Evolutionary conservation across 1,140 invertebrate species (phyloP).

Genomic region (Harpegnathos saltator): DNA sequence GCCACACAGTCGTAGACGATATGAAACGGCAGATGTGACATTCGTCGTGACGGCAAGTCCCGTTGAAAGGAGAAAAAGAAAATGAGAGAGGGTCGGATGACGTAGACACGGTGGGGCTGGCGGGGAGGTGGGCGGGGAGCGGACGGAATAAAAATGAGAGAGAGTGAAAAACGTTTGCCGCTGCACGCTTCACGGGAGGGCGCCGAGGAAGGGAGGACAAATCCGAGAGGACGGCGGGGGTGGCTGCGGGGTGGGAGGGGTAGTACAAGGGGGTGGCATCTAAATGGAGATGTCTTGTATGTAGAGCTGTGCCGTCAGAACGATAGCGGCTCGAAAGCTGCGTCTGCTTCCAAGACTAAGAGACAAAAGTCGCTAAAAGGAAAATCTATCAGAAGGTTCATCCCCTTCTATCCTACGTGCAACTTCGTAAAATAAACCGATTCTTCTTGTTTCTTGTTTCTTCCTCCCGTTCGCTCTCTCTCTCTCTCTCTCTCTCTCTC

Average conservation of each 20-base stretch:
- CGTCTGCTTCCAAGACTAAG: slow-evolving; percentile 74
- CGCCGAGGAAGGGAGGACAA: slow-evolving; percentile 5
- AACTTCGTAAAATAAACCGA: slow-evolving; percentile 52
- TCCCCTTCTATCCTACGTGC: slow-evolving; percentile 1
- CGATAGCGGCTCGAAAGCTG: slow-evolving; percentile 78
- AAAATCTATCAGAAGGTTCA: slow-evolving; percentile 79
- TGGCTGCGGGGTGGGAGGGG: slow-evolving; percentile 59
- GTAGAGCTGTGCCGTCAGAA: slow-evolving; percentile 81
- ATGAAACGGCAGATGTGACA: slow-evolving; percentile 58
- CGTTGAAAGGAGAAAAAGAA: slow-evolving; percentile 56
- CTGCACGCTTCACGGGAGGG: slow-evolving; percentile 7
- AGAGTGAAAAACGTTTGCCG: slow-evolving; percentile 52
- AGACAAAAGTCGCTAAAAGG: slow-evolving; percentile 83
- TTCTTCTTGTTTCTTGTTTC: slow-evolving; percentile 12
- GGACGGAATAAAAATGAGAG: slow-evolving; percentile 33
- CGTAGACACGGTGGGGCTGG: not conserved
- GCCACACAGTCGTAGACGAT: slow-evolving; percentile 29
- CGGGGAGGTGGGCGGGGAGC: not conserved
- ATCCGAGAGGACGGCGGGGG: slow-evolving; percentile 56
- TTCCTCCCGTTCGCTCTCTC: too few species aligned
- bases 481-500: not conserved
- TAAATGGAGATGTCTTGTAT: slow-evolving; percentile 85
- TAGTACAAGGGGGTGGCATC: slow-evolving; percentile 74
- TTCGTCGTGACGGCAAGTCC: slow-evolving; percentile 44
- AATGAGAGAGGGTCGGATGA: slow-evolving; percentile 42